Base-by-base conservation (phyloP, 2,113 vertebrate species). In the Panthera uncia region DNA sequence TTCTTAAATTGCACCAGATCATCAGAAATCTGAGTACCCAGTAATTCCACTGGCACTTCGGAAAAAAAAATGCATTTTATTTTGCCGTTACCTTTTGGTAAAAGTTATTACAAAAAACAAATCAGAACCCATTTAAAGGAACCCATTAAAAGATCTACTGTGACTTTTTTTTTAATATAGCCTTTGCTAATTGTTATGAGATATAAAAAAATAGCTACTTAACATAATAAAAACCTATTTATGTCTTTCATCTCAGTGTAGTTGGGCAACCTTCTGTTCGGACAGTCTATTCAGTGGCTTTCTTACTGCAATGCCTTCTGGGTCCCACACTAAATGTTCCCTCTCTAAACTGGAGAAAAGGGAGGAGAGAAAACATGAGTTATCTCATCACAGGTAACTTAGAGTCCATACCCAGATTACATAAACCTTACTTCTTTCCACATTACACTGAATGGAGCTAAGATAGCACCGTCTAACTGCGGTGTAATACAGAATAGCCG, bases 261-360 rank as follows among this genome's bases (percentile, higher is more conserved):
- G 4, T 52, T 66, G 31, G 29, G 4, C 5, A 83, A 16, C 11
- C 16, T 84, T 61, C 19, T 29, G 4, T 38, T 66, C 31, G 66
- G 4, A 55, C 10, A 15, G 38, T 76, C n/a, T 55, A 1, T 63
- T 8, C 3, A 19, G 16, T 79, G 66, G 1, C 18, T 83, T 23
- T 55, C 31, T n/a, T 29, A 57, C 0, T 3, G 1, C 18, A 2
- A 71, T 1, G 4, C 14, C 5, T 15, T 15, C 36, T n/a, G 38
- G 25, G 9, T 29, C 61, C 29, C 52, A 25, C 12, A 19, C 8
- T 1, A 1, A 5, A 19, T 10, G 10, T 21, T 63, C 6, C 4
- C 29, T 14, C 21, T 57, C 25, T 50, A 83, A 3, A 29, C 63
- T 27, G 21, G 18, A 29, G 16, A 31, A 38, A 13, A 89, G 16